A percentile compares a stretch with the other conserved stretches of the same genome.
Evolutionary conservation across 1,140 invertebrate genomes (phyloP).

Genomic region (Drosophila pachea): DNA sequence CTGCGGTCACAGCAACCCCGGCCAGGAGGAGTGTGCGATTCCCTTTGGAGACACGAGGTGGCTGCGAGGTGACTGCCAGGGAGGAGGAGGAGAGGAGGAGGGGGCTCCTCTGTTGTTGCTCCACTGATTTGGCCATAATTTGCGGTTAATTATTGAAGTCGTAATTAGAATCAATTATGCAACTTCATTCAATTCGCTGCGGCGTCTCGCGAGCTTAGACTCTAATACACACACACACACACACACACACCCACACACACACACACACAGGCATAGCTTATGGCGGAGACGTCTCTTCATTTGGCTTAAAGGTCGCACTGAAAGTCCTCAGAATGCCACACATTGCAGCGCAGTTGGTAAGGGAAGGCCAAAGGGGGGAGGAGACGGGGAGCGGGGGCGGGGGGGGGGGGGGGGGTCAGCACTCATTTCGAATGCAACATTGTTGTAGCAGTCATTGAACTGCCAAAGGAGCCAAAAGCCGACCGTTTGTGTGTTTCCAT

Average conservation of each 20-base stretch:
- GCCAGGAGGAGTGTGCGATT: not conserved
- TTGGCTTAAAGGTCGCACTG: not conserved
- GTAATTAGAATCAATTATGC: constrained; percentile 55
- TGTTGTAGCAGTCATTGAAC: constrained; percentile 30
- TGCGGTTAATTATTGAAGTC: constrained; percentile 25
- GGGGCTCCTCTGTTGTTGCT: no score
- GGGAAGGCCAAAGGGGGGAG: no score
- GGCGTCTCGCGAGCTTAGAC: no score
- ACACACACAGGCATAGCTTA: no score
- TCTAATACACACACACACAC: no score
- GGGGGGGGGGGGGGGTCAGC: no score
- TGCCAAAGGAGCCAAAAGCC: constrained; percentile 27
- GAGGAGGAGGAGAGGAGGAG: not conserved
- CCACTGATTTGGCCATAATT: constrained; percentile 32
- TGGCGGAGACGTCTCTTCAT: no score
- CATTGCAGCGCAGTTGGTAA: no score
- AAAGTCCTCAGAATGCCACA: not conserved
- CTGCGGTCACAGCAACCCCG: constrained; percentile 18
- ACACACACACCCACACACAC: no score
- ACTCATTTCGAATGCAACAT: constrained; percentile 26
- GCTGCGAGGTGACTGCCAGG: not conserved
- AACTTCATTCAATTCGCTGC: constrained; percentile 10
- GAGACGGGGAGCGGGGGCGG: no score
- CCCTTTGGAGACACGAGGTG: constrained; percentile 6
- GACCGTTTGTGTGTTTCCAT: constrained; percentile 6